A percentile compares a stretch with the other conserved stretches of the same genome.
These are phyloP conservation scores for Diarsia mendica DNA, from an alignment of 2,888 invertebrate species.

Conservation along the genomic window DNA sequence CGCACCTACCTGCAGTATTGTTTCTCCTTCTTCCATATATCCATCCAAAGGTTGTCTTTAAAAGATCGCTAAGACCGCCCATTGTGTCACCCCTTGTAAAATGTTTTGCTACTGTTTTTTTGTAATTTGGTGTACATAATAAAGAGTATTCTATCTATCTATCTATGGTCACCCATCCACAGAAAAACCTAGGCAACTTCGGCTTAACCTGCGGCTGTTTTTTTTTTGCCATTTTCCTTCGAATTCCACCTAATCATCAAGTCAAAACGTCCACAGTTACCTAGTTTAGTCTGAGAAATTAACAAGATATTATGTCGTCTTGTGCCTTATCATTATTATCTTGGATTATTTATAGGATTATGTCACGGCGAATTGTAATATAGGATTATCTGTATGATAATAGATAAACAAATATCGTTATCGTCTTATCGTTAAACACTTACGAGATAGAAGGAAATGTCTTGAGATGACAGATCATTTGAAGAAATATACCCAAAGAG, in stretches of 20 bases:
- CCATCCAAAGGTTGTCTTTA: too few relatives aligned
- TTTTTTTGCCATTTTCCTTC: neutral
- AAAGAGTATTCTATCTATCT: too few relatives aligned
- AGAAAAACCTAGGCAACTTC: too few relatives aligned
- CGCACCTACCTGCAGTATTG: too few relatives aligned
- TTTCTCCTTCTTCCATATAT: too few relatives aligned
- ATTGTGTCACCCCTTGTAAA: too few relatives aligned
- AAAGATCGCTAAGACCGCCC: too few relatives aligned
- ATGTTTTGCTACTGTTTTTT: too few relatives aligned
- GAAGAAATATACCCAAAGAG: too few relatives aligned
- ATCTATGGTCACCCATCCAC: too few relatives aligned
- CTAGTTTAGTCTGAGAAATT: neutral
- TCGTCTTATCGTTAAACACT: neutral
- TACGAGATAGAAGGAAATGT: neutral
- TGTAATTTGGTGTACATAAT: too few relatives aligned
- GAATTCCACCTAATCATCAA: neutral
- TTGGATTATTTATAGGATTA: neutral
- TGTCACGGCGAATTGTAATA: neutral
- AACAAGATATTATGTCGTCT: neutral
- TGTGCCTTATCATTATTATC: slow-evolving; percentile 1
- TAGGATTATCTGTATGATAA: neutral
- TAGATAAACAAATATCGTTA: neutral
- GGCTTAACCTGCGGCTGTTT: too few relatives aligned
- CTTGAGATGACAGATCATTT: neutral
- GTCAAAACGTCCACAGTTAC: neutral